A percentile compares a stretch with the other conserved stretches of the same genome.
phyloP scores from a whole-genome alignment of 2,113 vertebrate genomes.

The Cyprinus carpio region DNA sequence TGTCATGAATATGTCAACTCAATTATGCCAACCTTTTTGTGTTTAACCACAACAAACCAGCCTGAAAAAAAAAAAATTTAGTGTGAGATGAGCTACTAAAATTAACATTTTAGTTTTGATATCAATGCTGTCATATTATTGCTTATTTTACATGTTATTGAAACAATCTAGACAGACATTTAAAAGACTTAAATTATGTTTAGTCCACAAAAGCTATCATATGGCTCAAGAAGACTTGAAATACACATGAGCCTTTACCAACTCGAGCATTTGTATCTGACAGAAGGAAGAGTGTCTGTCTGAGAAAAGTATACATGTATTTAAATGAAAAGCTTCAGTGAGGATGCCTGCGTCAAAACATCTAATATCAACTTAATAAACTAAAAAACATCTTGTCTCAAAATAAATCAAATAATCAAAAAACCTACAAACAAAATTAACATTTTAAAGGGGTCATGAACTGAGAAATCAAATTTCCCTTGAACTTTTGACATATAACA shows the following conservation, averaged over 20 bases:
- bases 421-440: too few relatives aligned
- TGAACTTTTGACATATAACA: too few relatives aligned
- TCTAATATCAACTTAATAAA: too few relatives aligned
- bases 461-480: too few relatives aligned
- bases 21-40: background rate
- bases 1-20: background rate
- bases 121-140: too few relatives aligned
- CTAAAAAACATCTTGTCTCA: slow-evolving; percentile 16
- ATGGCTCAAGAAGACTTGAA: too few relatives aligned
- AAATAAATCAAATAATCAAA: background rate
- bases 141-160: too few relatives aligned
- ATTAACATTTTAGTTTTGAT: background rate
- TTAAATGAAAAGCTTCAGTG: slow-evolving; percentile 38
- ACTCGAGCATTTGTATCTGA: background rate
- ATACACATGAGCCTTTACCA: background rate
- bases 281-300: background rate
- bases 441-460: too few relatives aligned
- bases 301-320: background rate
- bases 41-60: background rate
- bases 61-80: background rate
- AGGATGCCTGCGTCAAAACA: too few relatives aligned
- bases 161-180: too few relatives aligned
- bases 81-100: background rate
- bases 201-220: too few relatives aligned
- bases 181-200: too few relatives aligned